phyloP scores from a whole-genome alignment of 2,888 invertebrate genomes.

The Apodemia duryi region DNA sequence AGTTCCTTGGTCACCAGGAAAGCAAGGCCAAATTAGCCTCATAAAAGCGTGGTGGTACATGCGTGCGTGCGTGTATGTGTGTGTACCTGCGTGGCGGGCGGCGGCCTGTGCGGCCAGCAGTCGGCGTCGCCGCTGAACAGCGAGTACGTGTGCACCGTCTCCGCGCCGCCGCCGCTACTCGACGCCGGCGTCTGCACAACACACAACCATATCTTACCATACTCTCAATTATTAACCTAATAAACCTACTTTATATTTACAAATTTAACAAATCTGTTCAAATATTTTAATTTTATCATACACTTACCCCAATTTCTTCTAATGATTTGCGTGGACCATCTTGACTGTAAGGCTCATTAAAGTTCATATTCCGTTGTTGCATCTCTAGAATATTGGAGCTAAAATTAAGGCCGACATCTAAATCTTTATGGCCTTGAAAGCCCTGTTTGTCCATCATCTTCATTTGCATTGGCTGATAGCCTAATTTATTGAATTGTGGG shows the following conservation, averaged over 20 bases:
- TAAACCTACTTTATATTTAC: too few relatives aligned
- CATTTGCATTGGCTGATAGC: constrained; percentile 51
- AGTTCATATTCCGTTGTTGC: constrained; percentile 49
- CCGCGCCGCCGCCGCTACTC: neutral
- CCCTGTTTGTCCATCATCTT: constrained; percentile 47
- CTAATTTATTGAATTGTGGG: constrained; percentile 59
- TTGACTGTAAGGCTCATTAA: constrained; percentile 39
- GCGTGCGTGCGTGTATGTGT: too few relatives aligned
- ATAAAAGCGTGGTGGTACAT: too few relatives aligned
- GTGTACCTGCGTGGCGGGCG: neutral
- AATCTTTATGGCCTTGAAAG: constrained; percentile 47
- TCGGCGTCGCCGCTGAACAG: constrained; percentile 3
- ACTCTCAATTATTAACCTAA: too few relatives aligned
- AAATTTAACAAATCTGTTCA: too few relatives aligned
- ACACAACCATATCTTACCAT: too few relatives aligned
- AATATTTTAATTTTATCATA: neutral
- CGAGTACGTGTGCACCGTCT: constrained; percentile 6
- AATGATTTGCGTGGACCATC: constrained; percentile 41
- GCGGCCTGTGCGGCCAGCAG: neutral
- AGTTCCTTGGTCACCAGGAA: too few relatives aligned
- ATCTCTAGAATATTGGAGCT: constrained; percentile 43
- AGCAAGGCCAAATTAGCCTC: too few relatives aligned
- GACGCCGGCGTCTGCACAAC: neutral
- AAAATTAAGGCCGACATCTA: constrained; percentile 45
- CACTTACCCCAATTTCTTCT: constrained; percentile 47